Conservation (phyloP, 2,113 vertebrate genomes). For the Aptenodytes forsteri region DNA sequence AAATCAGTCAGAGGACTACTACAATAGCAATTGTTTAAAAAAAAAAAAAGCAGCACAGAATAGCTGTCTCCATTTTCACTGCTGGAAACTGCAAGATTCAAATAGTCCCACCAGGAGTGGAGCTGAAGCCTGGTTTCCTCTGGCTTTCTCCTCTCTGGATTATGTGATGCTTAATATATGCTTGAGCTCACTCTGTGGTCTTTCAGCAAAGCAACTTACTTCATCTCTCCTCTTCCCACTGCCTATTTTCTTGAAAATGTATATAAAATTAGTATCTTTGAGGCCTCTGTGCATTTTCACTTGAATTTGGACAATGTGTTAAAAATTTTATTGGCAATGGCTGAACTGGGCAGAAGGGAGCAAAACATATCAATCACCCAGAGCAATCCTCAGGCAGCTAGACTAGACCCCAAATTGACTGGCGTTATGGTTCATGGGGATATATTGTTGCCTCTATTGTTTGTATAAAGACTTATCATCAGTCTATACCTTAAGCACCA, state of each 20-base stretch:
- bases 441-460: background rate
- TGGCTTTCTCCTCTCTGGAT: background rate
- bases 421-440: rapidly evolving
- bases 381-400: background rate
- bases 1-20: background rate
- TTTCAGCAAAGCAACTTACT: background rate
- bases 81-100: background rate
- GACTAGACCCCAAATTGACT: background rate
- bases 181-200: background rate
- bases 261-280: background rate
- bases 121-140: background rate
- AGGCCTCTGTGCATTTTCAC: background rate
- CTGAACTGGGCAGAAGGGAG: background rate
- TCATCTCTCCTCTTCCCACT: background rate
- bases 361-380: background rate
- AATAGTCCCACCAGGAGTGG: background rate
- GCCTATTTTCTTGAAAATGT: background rate
- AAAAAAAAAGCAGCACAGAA: background rate
- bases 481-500: background rate
- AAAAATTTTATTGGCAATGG: background rate
- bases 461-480: background rate
- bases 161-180: background rate
- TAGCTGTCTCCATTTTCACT: background rate
- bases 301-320: background rate
- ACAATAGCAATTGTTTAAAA: background rate